A percentile compares a stretch with the other conserved stretches of the same genome.
phyloP scores from a whole-genome alignment of 2,888 invertebrate species.

The Hofmannophila pseudospretella region DNA sequence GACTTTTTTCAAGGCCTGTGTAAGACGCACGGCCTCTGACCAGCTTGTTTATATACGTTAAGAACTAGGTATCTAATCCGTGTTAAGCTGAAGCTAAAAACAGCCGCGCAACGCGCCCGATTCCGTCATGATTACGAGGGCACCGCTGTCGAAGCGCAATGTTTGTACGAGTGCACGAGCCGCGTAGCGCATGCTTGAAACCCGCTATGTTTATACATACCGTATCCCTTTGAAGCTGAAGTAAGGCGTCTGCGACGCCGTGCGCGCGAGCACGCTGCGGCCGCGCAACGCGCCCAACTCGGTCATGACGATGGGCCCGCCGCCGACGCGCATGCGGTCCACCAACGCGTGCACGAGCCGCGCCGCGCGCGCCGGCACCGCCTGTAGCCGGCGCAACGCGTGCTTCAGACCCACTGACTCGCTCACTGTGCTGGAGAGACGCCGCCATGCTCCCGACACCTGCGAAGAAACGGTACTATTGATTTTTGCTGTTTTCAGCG shows the following conservation, averaged over 20 bases:
- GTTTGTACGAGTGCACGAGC: too few species aligned
- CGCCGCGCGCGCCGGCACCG: constrained; percentile 68
- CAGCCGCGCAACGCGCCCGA: too few species aligned
- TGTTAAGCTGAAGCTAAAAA: too few species aligned
- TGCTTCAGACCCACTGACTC: constrained; percentile 70
- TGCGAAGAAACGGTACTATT: constrained; percentile 16
- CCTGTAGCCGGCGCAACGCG: constrained; percentile 62
- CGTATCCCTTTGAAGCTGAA: constrained; percentile 73
- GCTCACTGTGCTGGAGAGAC: constrained; percentile 66
- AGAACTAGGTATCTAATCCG: too few species aligned
- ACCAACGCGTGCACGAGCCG: constrained; percentile 68
- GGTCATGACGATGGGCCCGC: constrained; percentile 62
- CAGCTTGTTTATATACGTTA: too few species aligned
- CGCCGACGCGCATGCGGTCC: constrained; percentile 73
- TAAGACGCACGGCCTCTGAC: too few species aligned
- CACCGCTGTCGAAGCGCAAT: too few species aligned
- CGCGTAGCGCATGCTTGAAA: too few species aligned
- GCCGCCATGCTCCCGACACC: constrained; percentile 72
- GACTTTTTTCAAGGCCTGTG: too few species aligned
- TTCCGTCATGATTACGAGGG: too few species aligned
- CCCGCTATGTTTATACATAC: too few species aligned
- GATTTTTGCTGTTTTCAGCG: too few species aligned
- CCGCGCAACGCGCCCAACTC: constrained; percentile 59
- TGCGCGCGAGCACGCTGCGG: constrained; percentile 58
- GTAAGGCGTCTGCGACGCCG: constrained; percentile 55